phyloP scores from a whole-genome alignment of 2,797 vertebrate genomes.

The Poeciliopsis turneri region DNA sequence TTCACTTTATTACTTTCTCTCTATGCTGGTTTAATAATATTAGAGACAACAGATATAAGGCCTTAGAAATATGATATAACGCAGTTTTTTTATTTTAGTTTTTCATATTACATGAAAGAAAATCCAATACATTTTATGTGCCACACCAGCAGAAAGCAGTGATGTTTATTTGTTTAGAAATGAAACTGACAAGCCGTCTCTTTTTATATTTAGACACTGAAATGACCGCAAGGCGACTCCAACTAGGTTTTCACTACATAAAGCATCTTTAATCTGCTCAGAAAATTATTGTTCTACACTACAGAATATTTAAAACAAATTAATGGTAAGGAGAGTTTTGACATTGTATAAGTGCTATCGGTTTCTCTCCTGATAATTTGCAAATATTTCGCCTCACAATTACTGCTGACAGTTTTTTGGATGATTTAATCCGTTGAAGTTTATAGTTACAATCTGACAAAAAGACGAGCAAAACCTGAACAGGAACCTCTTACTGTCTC shows the following conservation, averaged over 20 bases:
- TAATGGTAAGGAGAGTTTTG: no score
- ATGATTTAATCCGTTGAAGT: neutral
- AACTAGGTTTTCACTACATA: no score
- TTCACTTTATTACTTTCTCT: conserved; percentile 4
- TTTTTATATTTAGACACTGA: no score
- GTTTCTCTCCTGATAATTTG: neutral
- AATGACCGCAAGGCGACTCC: no score
- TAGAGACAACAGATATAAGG: neutral
- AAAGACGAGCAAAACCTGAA: neutral
- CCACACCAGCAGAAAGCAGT: no score
- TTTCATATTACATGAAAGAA: neutral
- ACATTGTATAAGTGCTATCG: no score
- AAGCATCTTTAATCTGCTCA: no score
- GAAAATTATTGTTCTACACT: no score
- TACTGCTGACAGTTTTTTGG: neutral
- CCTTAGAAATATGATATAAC: neutral
- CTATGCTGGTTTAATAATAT: neutral
- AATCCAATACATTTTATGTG: neutral
- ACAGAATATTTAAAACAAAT: no score
- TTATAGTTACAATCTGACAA: neutral
- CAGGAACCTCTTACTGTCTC: neutral
- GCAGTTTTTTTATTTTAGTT: neutral
- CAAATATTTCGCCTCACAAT: neutral
- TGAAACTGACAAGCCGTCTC: no score
- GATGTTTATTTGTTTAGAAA: no score